These are phyloP conservation scores for Fissipunctia ypsillon DNA, from an alignment of 2,888 invertebrate species.

Conservation along the genomic window DNA sequence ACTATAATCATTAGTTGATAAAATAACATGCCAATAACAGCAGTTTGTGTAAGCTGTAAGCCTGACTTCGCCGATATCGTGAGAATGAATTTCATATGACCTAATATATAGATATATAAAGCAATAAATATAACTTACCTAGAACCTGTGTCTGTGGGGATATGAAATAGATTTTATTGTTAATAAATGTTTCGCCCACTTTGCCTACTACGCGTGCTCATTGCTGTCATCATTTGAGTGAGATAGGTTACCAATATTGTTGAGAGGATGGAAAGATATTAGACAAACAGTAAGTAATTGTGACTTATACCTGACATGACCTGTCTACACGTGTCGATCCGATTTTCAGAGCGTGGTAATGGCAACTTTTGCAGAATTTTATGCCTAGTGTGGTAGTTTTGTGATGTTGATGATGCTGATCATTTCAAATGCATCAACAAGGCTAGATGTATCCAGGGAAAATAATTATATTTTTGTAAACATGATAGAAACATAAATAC, in stretches of 20 bases:
- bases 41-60: no score
- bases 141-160: no score
- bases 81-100: no score
- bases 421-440: neutral
- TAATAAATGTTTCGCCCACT: neutral
- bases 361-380: neutral
- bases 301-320: conserved; percentile 5
- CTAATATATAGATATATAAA: no score
- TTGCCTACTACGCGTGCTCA: conserved; percentile 18
- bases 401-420: neutral
- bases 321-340: conserved; percentile 11
- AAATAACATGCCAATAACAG: no score
- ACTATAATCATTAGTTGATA: no score
- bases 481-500: neutral
- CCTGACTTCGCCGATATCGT: no score
- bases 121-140: no score
- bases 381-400: neutral
- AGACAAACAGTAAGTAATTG: conserved; percentile 13
- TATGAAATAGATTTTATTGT: neutral
- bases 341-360: neutral
- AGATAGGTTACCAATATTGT: conserved; percentile 41
- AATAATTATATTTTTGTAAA: neutral
- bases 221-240: conserved; percentile 47
- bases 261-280: conserved; percentile 22
- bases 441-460: neutral